These are phyloP conservation scores for Drosophila pseudoobscura DNA, from an alignment of 1,140 invertebrate genomes.

Conservation along the genomic window DNA sequence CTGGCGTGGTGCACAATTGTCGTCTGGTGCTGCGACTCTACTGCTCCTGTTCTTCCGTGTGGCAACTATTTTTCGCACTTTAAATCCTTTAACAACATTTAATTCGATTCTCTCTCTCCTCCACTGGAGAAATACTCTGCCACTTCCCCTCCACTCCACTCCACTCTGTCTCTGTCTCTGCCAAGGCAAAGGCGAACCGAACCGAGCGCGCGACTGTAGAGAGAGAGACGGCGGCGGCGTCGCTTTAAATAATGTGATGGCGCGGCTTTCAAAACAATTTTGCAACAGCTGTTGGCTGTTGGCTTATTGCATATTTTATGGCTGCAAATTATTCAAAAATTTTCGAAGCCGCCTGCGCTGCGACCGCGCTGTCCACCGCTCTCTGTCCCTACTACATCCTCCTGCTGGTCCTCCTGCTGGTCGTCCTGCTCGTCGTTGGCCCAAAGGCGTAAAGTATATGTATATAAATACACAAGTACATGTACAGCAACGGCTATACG, in stretches of 20 bases:
- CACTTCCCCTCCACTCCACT: neutral
- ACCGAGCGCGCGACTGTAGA: neutral
- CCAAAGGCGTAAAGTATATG: conserved; percentile 28
- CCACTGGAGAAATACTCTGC: conserved; percentile 17
- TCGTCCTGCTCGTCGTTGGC: neutral
- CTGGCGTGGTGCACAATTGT: conserved; percentile 24
- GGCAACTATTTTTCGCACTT: conserved; percentile 46
- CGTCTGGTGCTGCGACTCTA: conserved; percentile 8
- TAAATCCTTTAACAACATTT: conserved; percentile 67
- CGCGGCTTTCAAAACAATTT: conserved; percentile 84
- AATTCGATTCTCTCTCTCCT: conserved; percentile 51
- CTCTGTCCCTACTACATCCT: no score
- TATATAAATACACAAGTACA: conserved; percentile 18
- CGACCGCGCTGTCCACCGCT: conserved; percentile 30
- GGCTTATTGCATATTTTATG: conserved; percentile 84
- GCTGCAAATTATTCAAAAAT: conserved; percentile 84
- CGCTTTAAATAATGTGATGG: conserved; percentile 83
- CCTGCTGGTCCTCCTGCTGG: neutral
- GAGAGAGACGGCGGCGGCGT: conserved; percentile 25
- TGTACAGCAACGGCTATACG: conserved; percentile 13
- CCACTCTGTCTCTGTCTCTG: conserved; percentile 4
- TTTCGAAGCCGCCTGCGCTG: conserved; percentile 67
- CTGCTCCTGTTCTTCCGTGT: conserved; percentile 13
- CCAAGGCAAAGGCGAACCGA: conserved; percentile 7
- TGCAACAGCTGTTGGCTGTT: conserved; percentile 81